Evolutionary conservation across 2,888 invertebrate species (phyloP).

Genomic region (Troides oblongomaculatus): DNA sequence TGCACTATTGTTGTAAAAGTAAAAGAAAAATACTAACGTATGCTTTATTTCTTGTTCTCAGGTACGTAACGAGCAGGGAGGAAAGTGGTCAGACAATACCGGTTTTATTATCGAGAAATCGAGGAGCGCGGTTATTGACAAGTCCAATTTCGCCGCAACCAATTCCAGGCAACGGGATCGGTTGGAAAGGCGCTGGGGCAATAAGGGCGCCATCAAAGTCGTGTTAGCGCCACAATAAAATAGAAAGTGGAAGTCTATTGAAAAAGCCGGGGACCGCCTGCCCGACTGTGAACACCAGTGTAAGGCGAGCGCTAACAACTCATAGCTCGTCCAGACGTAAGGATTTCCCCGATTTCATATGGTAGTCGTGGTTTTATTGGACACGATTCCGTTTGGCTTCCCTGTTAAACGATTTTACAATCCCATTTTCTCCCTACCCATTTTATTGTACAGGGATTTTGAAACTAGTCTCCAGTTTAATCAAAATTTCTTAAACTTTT

Average conservation of each 20-base stretch:
- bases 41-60: conserved; percentile 46
- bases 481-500: not conserved
- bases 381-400: conserved; percentile 11
- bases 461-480: not conserved
- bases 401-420: conserved; percentile 20
- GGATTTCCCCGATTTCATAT: conserved; percentile 12
- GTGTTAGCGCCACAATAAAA: conserved; percentile 76
- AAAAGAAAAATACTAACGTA: conserved; percentile 9
- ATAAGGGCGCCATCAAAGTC: conserved; percentile 76
- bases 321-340: conserved; percentile 14
- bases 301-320: conserved; percentile 13
- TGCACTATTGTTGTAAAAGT: no score
- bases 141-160: conserved; percentile 57
- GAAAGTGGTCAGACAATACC: conserved; percentile 18
- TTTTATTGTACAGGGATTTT: not conserved
- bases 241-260: conserved; percentile 60
- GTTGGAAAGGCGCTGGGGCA: conserved; percentile 67
- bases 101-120: conserved; percentile 23
- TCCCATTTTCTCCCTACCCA: not conserved
- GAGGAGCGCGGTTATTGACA: conserved; percentile 39
- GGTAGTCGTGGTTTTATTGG: conserved; percentile 17
- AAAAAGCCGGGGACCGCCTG: conserved; percentile 28
- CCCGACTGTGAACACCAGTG: conserved; percentile 12
- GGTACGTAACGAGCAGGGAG: conserved; percentile 45
- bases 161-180: conserved; percentile 50